Evolutionary conservation across 2,888 invertebrate species (phyloP), one percentile per base, ranked within the genome.

Genomic region (Plebejus melissa): DNA sequence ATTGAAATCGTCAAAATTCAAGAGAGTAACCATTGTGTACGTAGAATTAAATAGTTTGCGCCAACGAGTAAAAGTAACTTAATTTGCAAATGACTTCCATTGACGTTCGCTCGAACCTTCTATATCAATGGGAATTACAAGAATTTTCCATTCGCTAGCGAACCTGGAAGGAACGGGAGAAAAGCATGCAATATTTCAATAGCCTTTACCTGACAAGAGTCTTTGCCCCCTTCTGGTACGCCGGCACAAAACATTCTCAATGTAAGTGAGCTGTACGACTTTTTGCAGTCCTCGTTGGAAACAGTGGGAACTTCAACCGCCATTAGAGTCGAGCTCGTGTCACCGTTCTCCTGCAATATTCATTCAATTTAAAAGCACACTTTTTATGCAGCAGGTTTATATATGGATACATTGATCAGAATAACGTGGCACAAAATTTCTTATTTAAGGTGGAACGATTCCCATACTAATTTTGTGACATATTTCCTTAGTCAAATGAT

Each of bases 231-330:
- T 80, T 85, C 82, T 13, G 86, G 82, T 0, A 82, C 76, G 0
- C 90, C 90, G 1, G 91, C 92, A 78, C 93, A 92, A 75, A 91
- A 82, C 91, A 91, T 92, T 74, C 87, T 84, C 0, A 79, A 72
- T 1, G 90, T 92, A 50, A 92, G 82, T 2, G 77, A 71, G 50
- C 80, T 80, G 76, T 87, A 87, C 0, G 82, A 77, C 74, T 79
- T 79, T 28, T 80, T 80, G 76, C 88, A 88, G 1, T 84, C 81
- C 5, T 79, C 79, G 9, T 78, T 81, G 3, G 85, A 82, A 0
- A 87, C 82, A 0, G 82, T 80, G 2, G 82, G 83, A 1, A 88
- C 83, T 38, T 79, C 80, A 0, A 86, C 88, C 7, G 84, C 87
- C 80, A 78, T 77, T 71, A 80, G 74, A 76, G 70, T 71, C 6